Evolutionary conservation across 2,888 invertebrate genomes (phyloP).

Genomic region (Meiosimyza platycephala): DNA sequence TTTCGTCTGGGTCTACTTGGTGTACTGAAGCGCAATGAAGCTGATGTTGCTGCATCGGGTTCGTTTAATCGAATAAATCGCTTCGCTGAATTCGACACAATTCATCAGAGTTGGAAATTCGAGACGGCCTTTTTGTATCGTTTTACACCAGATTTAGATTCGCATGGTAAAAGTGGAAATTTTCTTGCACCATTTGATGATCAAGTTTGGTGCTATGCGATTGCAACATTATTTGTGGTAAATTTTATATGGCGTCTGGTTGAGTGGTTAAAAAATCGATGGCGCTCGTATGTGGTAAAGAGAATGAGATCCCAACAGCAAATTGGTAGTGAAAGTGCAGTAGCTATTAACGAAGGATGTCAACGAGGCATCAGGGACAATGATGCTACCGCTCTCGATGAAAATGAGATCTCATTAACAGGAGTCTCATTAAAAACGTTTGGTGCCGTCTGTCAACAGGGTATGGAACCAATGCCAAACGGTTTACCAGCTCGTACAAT

Average conservation of each 20-base stretch:
- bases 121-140: conserved; percentile 62
- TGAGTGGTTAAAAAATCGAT: conserved; percentile 45
- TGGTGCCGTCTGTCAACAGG: conserved; percentile 63
- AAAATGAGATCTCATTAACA: conserved; percentile 25
- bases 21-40: conserved; percentile 61
- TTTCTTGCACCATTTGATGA: conserved; percentile 61
- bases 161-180: conserved; percentile 55
- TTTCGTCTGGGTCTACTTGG: conserved; percentile 63
- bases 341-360: background rate
- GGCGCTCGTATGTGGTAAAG: conserved; percentile 20
- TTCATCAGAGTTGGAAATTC: conserved; percentile 64
- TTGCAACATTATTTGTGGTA: conserved; percentile 48
- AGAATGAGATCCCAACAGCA: background rate
- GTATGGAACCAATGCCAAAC: conserved; percentile 57
- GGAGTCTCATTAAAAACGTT: conserved; percentile 51
- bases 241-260: conserved; percentile 54
- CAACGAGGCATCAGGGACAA: background rate
- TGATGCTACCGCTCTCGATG: background rate
- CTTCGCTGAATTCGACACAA: conserved; percentile 61
- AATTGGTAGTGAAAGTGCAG: conserved; percentile 10
- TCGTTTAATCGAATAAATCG: conserved; percentile 62
- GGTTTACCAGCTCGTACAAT: conserved; percentile 55
- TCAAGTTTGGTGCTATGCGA: conserved; percentile 56
- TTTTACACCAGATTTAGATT: conserved; percentile 59
- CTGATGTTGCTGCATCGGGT: conserved; percentile 62